A percentile compares a stretch with the other conserved stretches of the same genome.
Conservation (phyloP, 2,113 vertebrate genomes). For the Coracopsis vasa region DNA sequence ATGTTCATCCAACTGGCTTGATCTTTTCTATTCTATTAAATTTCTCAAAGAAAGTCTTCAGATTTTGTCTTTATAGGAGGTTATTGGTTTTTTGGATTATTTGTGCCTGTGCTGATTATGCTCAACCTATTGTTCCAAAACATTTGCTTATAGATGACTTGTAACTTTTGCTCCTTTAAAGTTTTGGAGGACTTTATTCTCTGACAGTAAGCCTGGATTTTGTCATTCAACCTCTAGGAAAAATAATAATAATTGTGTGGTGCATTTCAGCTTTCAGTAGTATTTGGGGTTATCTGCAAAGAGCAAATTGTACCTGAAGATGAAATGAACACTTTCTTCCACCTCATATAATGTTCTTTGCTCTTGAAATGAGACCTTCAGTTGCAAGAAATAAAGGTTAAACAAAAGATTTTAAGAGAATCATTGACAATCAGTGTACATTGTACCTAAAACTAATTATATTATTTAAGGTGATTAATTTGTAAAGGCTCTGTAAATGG, state of each 20-base stretch:
- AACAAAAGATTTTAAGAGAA: not conserved
- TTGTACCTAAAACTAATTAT: not conserved
- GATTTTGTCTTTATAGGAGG: not conserved
- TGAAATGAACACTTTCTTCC: constrained; percentile 7
- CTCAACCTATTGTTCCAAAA: not conserved
- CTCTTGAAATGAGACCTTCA: not conserved
- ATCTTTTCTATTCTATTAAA: not conserved
- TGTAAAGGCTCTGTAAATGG: not conserved
- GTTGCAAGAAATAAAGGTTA: not conserved
- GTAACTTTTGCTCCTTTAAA: not conserved
- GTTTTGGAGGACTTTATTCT: not conserved
- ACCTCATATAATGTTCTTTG: not conserved
- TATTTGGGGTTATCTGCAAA: not conserved
- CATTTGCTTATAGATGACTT: not conserved
- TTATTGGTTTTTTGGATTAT: not conserved
- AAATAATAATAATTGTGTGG: not conserved
- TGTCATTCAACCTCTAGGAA: not conserved
- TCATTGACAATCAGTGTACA: not conserved
- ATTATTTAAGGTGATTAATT: not conserved
- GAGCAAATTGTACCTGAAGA: not conserved
- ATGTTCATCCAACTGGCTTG: not conserved
- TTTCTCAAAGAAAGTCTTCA: not conserved
- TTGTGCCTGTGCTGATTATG: not conserved
- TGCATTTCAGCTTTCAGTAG: not conserved
- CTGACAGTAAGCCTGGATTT: not conserved